phyloP scores from a whole-genome alignment of 2,797 vertebrate species.

The Syngnathus acus region DNA sequence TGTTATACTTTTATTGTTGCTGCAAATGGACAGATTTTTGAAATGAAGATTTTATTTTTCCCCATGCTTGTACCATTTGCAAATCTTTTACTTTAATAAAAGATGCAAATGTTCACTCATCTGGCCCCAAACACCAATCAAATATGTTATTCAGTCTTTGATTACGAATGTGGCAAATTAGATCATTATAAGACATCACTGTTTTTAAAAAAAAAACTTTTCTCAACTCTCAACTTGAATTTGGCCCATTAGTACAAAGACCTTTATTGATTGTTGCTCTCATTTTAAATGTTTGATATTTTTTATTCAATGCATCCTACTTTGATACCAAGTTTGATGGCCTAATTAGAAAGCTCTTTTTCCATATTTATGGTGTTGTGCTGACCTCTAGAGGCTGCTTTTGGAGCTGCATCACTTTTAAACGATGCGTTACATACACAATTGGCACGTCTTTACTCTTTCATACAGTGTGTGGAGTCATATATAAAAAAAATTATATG shows the following conservation, averaged over 20 bases:
- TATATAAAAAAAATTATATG: background rate
- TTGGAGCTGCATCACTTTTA: slow-evolving; percentile 10
- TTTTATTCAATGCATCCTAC: background rate
- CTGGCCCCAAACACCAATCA: background rate
- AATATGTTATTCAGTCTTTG: background rate
- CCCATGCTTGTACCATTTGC: background rate
- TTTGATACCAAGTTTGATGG: background rate
- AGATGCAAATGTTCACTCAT: background rate
- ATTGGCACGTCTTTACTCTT: background rate
- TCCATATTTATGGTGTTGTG: slow-evolving; percentile 22
- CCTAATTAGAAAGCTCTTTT: background rate
- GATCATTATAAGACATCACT: background rate
- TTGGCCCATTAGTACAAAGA: background rate
- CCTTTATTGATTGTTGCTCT: slow-evolving; percentile 1
- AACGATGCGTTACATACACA: background rate
- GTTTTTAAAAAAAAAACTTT: background rate
- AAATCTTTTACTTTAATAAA: background rate
- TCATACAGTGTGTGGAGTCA: background rate
- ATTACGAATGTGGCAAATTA: background rate
- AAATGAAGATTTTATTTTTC: background rate
- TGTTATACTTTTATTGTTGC: no score
- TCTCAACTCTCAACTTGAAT: background rate
- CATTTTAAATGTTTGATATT: background rate
- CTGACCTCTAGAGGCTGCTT: slow-evolving; percentile 56
- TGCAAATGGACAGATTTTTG: background rate